Evolutionary conservation across 1,140 invertebrate genomes (phyloP).

Genomic region (Gyrodactylus salaris): DNA sequence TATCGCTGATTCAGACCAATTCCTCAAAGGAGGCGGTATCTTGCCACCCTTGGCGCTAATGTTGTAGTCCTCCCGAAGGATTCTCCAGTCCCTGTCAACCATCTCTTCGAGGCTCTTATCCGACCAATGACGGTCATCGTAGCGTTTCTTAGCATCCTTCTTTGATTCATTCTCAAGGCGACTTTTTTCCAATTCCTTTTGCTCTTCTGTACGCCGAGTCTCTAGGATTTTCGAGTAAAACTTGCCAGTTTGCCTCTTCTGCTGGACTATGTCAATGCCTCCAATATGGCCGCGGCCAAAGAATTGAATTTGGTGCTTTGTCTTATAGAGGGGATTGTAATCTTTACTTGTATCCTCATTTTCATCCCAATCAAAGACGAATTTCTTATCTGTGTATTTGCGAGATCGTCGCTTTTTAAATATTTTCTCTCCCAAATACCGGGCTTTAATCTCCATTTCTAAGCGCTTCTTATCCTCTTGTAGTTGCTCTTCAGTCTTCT

Average conservation of each 20-base stretch:
- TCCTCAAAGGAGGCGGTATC: conserved; percentile 73
- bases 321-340: conserved; percentile 84
- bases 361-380: conserved; percentile 99
- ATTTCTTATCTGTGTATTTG: conserved; percentile 78
- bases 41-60: conserved; percentile 87
- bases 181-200: conserved; percentile 83
- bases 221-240: conserved; percentile 88
- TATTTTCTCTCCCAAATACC: conserved; percentile 63
- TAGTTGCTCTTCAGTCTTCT: conserved; percentile 15
- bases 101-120: conserved; percentile 72
- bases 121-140: conserved; percentile 93
- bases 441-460: conserved; percentile 25
- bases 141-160: conserved; percentile 85
- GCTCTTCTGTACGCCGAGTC: conserved; percentile 61
- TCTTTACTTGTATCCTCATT: conserved; percentile 85
- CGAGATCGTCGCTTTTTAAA: conserved; percentile 46
- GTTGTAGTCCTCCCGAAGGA: conserved; percentile 96
- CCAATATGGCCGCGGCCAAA: conserved; percentile 85
- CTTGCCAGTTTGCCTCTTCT: conserved; percentile 81
- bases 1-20: conserved; percentile 71
- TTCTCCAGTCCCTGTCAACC: conserved; percentile 96
- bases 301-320: conserved; percentile 70
- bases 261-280: conserved; percentile 55
- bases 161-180: conserved; percentile 63
- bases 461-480: not conserved